Evolutionary conservation across 2,113 vertebrate species (phyloP).

Genomic region (Geothlypis trichas): DNA sequence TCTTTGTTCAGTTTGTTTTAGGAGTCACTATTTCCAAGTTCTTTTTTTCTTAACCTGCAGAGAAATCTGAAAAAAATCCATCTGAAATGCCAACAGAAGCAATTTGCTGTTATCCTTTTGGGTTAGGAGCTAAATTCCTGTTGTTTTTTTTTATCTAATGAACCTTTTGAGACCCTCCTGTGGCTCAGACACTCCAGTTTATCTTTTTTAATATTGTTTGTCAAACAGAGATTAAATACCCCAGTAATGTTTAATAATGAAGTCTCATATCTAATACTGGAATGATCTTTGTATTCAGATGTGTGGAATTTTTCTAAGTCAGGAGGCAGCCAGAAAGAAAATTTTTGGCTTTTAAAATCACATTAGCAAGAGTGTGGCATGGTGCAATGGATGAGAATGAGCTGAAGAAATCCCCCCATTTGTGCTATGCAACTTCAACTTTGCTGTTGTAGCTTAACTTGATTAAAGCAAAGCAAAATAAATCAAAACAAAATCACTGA

Average conservation of each 20-base stretch:
- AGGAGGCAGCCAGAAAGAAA: neutral
- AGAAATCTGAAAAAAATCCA: neutral
- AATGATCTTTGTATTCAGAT: constrained; percentile 1
- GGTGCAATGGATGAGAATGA: neutral
- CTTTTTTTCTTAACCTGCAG: neutral
- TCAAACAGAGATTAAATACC: constrained; percentile 4
- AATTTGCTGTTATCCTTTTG: neutral
- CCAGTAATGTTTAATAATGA: constrained; percentile 13
- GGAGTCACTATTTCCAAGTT: neutral
- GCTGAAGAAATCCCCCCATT: neutral
- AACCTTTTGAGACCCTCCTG: neutral
- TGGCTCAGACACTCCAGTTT: neutral
- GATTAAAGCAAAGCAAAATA: neutral
- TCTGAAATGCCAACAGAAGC: neutral
- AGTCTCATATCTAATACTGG: neutral
- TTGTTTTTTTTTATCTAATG: neutral
- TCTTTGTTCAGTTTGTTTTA: neutral
- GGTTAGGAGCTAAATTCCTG: neutral
- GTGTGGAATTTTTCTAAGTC: neutral
- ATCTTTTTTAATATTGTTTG: constrained; percentile 23
- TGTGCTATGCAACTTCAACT: neutral
- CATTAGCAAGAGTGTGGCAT: neutral
- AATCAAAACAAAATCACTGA: neutral
- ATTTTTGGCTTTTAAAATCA: neutral
- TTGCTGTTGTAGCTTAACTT: neutral